Evolutionary conservation across 2,113 vertebrate genomes (phyloP).

Genomic region (Chionomys nivalis): DNA sequence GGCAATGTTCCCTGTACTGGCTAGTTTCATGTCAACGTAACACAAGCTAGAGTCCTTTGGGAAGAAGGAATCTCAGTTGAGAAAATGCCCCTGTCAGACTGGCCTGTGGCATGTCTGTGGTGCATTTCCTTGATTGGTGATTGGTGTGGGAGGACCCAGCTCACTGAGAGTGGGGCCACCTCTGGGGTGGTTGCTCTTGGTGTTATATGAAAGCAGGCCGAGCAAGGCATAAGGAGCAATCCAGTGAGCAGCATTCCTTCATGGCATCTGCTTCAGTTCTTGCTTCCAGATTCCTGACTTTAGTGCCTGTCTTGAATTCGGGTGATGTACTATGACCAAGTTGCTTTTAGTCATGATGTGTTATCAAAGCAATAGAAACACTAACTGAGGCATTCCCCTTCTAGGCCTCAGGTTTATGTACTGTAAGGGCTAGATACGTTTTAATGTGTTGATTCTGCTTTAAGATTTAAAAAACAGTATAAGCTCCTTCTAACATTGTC

Average conservation of each 20-base stretch:
- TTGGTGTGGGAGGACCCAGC: neutral
- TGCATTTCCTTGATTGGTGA: neutral
- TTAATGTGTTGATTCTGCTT: neutral
- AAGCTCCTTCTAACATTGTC: neutral
- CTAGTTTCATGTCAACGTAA: neutral
- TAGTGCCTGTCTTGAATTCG: neutral
- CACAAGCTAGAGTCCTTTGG: neutral
- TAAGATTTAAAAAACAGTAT: neutral
- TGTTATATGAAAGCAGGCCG: neutral
- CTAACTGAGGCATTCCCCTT: neutral
- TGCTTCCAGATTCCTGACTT: neutral
- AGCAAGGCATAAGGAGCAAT: neutral
- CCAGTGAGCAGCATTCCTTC: neutral
- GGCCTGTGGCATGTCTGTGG: neutral
- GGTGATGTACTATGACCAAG: neutral
- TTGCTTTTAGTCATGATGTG: neutral
- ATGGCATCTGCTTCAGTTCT: neutral
- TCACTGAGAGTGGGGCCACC: neutral
- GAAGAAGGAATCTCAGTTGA: neutral
- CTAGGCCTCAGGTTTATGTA: slow-evolving; percentile 9
- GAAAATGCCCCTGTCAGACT: neutral
- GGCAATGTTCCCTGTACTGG: neutral
- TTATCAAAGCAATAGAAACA: neutral
- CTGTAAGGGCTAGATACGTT: neutral
- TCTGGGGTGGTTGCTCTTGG: neutral